Base-by-base conservation (phyloP, 2,888 invertebrate genomes). In the Dione juno region DNA sequence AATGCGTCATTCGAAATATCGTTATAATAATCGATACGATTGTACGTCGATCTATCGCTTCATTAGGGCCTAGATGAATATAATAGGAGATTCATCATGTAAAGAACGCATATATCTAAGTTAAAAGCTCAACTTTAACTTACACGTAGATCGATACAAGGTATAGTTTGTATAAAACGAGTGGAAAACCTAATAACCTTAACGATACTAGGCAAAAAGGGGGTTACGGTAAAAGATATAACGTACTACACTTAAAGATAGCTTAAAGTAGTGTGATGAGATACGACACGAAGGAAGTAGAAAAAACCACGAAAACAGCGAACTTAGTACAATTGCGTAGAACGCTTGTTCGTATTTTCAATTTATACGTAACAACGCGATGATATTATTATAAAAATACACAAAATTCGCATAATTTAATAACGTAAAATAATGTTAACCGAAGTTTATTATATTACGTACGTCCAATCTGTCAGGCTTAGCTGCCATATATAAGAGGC, bases 61-160 rank as follows among this genome's bases (percentile, higher is more conserved):
- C 21, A 65, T 67, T 53, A 64, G 48, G 64, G 41, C 41, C 48
- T 50, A 59, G 28, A 52, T 35, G 52, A 54, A 43, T 67, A 53
- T 41, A 28, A 37, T 19, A 66, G 40, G 67, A 54, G 16, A 48
- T 54, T 53, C 40, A 54, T 66, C 54, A 52, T 21, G 50, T 64
- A 48, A 50, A 75, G 70, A 70, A 70, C 59, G 75, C 76, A 76
- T 78, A 75, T 80, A 81, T 82, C 84, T 90, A 89, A 86, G 78
- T 81, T 90, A 90, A 87, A 92, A 92, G 92, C 92, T 93, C 92
- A 90, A 90, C 85, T 88, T 91, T 89, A 92, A 92, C 88, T 91
- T 93, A 92, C 89, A 88, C 78, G 86, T 91, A 90, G 86, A 86
- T 86, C 79, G 85, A 88, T 91, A 89, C 80, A 85, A 86, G 77